A percentile compares a stretch with the other conserved stretches of the same genome.
phyloP scores from a whole-genome alignment of 1,140 invertebrate species.

The Tribolium castaneum region DNA sequence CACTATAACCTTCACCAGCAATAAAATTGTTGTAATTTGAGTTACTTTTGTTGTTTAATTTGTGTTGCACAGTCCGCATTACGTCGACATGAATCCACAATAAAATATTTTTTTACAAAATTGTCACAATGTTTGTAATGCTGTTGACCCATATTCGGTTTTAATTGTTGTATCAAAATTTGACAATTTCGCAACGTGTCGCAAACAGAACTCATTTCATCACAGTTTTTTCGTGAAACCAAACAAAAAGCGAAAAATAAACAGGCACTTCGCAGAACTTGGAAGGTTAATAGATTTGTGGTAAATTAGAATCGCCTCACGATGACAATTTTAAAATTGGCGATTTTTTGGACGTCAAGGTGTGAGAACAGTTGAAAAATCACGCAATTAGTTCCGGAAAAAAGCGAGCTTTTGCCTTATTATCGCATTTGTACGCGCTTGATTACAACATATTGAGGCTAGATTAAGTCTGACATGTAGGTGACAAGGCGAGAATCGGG shows the following conservation, averaged over 20 bases:
- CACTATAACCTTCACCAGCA: conserved; percentile 23
- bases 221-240: neutral
- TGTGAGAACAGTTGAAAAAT: neutral
- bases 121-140: neutral
- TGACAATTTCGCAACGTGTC: neutral
- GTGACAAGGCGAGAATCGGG: neutral
- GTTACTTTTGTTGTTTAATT: conserved; percentile 31
- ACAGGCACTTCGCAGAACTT: neutral
- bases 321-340: conserved; percentile 16
- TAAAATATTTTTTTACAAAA: conserved; percentile 20
- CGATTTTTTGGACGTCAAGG: neutral
- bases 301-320: neutral
- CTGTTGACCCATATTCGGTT: neutral
- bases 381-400: neutral
- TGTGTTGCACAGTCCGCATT: conserved; percentile 21
- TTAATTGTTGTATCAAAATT: neutral
- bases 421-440: neutral
- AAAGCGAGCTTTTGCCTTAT: neutral
- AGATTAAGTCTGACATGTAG: neutral
- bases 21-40: conserved; percentile 33
- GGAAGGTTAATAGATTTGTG: conserved; percentile 4
- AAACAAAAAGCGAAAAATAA: neutral
- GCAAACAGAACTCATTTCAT: neutral
- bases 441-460: neutral
- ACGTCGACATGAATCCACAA: conserved; percentile 17